A percentile compares a stretch with the other conserved stretches of the same genome.
These are phyloP conservation scores for Uropetala carovei DNA, from an alignment of 2,888 invertebrate species.

Conservation along the genomic window DNA sequence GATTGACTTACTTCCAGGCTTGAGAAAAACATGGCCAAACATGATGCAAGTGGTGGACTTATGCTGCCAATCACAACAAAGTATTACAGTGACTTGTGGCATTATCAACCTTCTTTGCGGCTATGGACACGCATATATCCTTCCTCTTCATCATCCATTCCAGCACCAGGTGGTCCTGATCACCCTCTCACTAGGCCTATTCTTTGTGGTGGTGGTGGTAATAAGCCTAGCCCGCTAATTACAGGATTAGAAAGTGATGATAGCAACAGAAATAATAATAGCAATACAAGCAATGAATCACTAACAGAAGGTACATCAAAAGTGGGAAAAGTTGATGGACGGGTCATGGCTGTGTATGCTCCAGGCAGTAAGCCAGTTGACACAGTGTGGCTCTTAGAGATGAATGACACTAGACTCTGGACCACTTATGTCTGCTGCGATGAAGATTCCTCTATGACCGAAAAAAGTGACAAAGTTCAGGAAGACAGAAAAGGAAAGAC, in stretches of 20 bases:
- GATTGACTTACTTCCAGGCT: neutral
- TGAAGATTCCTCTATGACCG: conserved; percentile 34
- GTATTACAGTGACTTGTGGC: conserved; percentile 55
- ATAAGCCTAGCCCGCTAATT: neutral
- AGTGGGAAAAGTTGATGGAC: conserved; percentile 19
- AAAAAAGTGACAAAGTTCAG: neutral
- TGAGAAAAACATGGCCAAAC: conserved; percentile 38
- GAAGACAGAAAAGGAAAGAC: neutral
- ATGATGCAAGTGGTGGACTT: neutral
- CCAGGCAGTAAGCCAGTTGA: conserved; percentile 56
- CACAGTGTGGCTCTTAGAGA: conserved; percentile 55
- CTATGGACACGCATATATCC: conserved; percentile 51
- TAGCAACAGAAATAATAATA: neutral
- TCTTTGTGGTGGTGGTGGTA: conserved; percentile 49
- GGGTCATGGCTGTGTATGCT: conserved; percentile 51
- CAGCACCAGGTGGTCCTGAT: conserved; percentile 52
- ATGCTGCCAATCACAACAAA: neutral
- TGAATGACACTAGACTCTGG: conserved; percentile 59
- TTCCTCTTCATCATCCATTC: conserved; percentile 24
- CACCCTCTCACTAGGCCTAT: conserved; percentile 45
- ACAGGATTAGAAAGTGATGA: neutral
- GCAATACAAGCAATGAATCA: conserved; percentile 15
- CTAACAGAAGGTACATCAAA: neutral
- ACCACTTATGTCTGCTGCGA: conserved; percentile 54
- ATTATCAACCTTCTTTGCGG: conserved; percentile 50